These are phyloP conservation scores for Mobula hypostoma DNA, from an alignment of 2,113 vertebrate species.

Conservation along the genomic window DNA sequence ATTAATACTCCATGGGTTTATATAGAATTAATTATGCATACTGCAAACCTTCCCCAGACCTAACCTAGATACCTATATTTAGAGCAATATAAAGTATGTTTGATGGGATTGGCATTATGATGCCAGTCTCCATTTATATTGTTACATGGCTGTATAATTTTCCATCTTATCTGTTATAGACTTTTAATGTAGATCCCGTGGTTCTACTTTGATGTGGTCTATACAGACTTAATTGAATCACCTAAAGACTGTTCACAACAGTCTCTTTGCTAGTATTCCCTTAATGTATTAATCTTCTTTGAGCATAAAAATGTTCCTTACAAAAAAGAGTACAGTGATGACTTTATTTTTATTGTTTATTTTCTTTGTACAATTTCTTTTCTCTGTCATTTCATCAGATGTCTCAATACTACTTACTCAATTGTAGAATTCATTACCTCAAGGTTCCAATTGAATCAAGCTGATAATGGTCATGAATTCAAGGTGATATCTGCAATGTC, in stretches of 20 bases:
- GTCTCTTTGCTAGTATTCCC: neutral
- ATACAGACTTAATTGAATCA: neutral
- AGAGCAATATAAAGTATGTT: neutral
- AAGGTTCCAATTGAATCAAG: neutral
- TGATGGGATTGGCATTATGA: neutral
- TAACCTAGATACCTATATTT: neutral
- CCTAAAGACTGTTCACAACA: neutral
- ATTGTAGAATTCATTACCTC: neutral
- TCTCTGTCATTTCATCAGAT: neutral
- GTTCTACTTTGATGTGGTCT: neutral
- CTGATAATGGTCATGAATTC: slow-evolving; percentile 9
- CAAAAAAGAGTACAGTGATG: neutral
- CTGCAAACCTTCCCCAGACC: neutral
- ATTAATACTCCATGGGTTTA: neutral
- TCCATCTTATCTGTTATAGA: neutral
- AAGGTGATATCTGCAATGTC: slow-evolving; percentile 17
- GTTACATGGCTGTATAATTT: neutral
- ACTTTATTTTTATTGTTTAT: neutral
- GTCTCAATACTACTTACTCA: neutral
- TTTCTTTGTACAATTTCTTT: neutral
- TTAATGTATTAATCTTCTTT: neutral
- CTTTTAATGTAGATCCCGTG: neutral
- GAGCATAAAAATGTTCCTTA: neutral
- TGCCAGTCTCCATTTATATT: neutral
- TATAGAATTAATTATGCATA: neutral